Evolutionary conservation across 2,113 vertebrate species (phyloP).

Genomic region (Lagopus leucura): DNA sequence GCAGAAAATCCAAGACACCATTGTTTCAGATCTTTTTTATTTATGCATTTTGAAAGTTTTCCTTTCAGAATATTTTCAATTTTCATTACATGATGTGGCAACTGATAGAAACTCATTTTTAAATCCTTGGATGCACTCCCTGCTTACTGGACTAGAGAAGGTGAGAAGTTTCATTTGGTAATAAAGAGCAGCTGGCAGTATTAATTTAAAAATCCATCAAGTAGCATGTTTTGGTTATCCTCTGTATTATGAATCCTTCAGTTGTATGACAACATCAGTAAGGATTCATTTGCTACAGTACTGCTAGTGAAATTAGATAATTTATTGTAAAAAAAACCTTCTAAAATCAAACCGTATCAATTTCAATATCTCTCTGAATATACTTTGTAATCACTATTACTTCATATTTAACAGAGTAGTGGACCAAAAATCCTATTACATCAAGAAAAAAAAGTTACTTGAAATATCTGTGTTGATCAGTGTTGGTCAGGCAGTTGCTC

Average conservation of each 20-base stretch:
- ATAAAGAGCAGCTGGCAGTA: background rate
- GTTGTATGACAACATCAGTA: background rate
- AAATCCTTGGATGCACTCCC: background rate
- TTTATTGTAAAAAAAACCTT: background rate
- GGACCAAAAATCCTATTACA: background rate
- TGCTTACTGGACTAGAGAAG: background rate
- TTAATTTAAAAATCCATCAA: background rate
- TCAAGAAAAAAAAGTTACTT: background rate
- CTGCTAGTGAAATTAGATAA: background rate
- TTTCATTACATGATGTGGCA: background rate
- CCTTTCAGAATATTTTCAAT: background rate
- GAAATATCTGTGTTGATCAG: background rate
- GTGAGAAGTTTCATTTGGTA: background rate
- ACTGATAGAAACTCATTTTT: background rate
- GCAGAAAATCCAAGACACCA: background rate
- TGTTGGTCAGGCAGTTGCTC: background rate
- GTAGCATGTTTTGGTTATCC: background rate
- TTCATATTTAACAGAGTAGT: background rate
- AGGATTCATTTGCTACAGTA: background rate
- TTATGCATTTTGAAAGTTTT: background rate
- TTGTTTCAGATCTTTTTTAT: background rate
- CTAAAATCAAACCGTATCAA: background rate
- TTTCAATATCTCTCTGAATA: background rate
- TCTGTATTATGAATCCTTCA: background rate
- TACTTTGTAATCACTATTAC: background rate